These are phyloP conservation scores for Clanis bilineata DNA, from an alignment of 2,888 invertebrate species.

Conservation along the genomic window DNA sequence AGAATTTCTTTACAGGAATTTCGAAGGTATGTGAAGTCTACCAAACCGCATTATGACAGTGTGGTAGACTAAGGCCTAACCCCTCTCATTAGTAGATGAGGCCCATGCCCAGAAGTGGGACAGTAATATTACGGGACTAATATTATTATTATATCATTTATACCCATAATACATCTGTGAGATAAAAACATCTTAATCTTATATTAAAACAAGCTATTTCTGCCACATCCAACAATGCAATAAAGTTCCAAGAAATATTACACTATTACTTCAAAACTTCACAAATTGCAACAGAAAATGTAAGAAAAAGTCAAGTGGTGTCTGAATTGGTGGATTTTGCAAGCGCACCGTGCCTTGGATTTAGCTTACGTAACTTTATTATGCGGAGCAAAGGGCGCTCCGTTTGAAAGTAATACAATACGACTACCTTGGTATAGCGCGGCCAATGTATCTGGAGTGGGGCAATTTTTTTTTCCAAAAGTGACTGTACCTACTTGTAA, in stretches of 20 bases:
- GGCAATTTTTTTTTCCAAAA: not conserved
- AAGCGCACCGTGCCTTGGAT: constrained; percentile 55
- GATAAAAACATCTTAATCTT: no score
- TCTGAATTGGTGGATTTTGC: constrained; percentile 43
- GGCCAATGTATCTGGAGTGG: not conserved
- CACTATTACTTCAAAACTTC: not conserved
- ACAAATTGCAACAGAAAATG: not conserved
- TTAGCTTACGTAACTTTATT: constrained; percentile 62
- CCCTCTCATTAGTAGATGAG: no score
- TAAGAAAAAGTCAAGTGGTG: not conserved
- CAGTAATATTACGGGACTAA: no score
- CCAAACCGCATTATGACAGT: no score
- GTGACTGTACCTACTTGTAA: not conserved
- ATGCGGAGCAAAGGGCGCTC: constrained; percentile 48
- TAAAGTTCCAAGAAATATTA: not conserved
- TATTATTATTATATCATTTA: no score
- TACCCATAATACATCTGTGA: no score
- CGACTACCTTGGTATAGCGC: constrained; percentile 16
- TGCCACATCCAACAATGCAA: not conserved
- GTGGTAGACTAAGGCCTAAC: no score
- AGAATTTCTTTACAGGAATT: no score
- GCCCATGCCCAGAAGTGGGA: no score
- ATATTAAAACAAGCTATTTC: not conserved
- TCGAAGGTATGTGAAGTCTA: no score
- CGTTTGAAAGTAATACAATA: constrained; percentile 58